Evolutionary conservation across 1,140 invertebrate species (phyloP), one percentile per base, ranked within the genome.

Genomic region (Zaprionus capensis): DNA sequence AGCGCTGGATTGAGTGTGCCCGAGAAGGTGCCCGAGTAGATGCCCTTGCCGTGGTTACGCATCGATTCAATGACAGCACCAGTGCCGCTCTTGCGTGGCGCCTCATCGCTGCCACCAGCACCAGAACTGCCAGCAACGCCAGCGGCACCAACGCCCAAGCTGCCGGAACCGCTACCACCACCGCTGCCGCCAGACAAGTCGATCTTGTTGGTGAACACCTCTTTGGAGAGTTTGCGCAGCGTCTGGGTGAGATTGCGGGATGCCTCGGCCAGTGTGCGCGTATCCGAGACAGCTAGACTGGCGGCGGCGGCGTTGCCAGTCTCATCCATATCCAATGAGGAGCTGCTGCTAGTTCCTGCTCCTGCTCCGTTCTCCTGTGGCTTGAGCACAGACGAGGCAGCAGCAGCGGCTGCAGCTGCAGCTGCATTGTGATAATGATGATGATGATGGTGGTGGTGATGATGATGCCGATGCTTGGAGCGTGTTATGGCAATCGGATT

Each of bases 1-100:
- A 99, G 94, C n/a, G 97, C 96, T 67, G 98, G 98, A 93, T 98
- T 98, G 14, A 99, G 92, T 9, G 98, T 98, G 36, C 98, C 98
- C 92, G 95, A 95, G 93, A 96, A 96, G 28, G 96, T 97, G 41
- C 96, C 96, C 20, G 96, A 97, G 91, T 97, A 97, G 58, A 97
- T 96, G 76, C 98, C 98, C 92, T 97, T 97, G 51, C 98, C 97
- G 82, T 98, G 96, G 91, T 98, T 97, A 90, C 98, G 97, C 97
- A 98, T 98, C 78, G 96, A 97, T 90, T 98, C 97, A 86, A 98
- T 98, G 83, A 98, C 97, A 78, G 97, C 97, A 53, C 97, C 97
- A 66, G 96, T 96, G n/a, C 95, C 94, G 68, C 73, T 93, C 70
- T 87, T 94, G 71, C 76, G 93, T 80, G 66, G 93, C 72, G 77